These are phyloP conservation scores for Drosophila chauvacae DNA, from an alignment of 1,140 invertebrate species.

Conservation along the genomic window DNA sequence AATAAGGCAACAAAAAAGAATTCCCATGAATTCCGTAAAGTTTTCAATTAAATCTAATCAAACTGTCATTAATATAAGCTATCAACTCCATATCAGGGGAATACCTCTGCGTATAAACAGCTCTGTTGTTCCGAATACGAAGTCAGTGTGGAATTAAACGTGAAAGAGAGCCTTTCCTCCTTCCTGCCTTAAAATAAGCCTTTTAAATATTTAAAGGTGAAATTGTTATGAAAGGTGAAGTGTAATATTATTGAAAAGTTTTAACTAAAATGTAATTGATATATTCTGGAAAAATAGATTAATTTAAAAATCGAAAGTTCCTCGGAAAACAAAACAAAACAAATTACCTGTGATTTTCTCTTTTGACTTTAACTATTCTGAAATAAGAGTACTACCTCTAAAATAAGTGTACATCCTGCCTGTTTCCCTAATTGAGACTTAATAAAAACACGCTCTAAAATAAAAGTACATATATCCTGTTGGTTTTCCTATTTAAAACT, in stretches of 20 bases:
- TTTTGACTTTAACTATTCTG: neutral
- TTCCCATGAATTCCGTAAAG: conserved; percentile 25
- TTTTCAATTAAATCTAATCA: conserved; percentile 50
- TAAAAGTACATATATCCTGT: neutral
- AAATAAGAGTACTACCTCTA: too few relatives aligned
- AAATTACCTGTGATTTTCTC: neutral
- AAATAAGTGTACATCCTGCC: too few relatives aligned
- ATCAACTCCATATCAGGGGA: conserved; percentile 18
- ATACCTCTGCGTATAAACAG: conserved; percentile 17
- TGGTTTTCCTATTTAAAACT: too few relatives aligned
- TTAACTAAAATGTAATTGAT: neutral
- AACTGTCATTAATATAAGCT: conserved; percentile 36
- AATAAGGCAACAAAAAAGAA: conserved; percentile 6
- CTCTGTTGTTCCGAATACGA: neutral
- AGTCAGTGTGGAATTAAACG: conserved; percentile 14
- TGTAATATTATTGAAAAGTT: neutral
- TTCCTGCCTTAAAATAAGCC: neutral
- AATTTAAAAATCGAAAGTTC: neutral
- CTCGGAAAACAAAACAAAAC: too few relatives aligned
- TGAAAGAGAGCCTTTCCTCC: neutral
- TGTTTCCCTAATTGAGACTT: too few relatives aligned
- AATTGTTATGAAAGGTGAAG: conserved; percentile 29
- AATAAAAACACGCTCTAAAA: too few relatives aligned
- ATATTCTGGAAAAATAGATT: neutral
- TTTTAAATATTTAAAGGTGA: neutral